phyloP scores from a whole-genome alignment of 2,113 vertebrate species.

The Pygoscelis adeliae region DNA sequence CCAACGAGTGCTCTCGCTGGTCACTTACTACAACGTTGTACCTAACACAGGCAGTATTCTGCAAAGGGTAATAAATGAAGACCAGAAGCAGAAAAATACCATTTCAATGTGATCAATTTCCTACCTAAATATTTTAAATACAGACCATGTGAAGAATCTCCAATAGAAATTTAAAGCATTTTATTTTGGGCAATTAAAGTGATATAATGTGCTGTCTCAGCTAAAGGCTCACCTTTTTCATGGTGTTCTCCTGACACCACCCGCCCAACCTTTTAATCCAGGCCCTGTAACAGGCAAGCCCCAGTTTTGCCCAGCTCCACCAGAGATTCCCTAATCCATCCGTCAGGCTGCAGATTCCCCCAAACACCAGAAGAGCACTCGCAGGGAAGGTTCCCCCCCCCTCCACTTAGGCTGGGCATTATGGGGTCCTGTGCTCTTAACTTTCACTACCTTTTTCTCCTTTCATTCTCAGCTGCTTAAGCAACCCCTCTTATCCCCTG shows the following conservation, averaged over 20 bases:
- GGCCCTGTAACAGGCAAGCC: neutral
- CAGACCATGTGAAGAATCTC: fast-evolving
- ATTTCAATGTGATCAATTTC: fast-evolving
- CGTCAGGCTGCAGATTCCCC: fast-evolving
- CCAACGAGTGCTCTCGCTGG: fast-evolving
- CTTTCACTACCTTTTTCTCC: neutral
- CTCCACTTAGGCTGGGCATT: neutral
- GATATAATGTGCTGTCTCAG: fast-evolving
- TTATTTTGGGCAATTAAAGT: neutral
- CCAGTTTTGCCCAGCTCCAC: neutral
- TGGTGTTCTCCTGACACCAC: fast-evolving
- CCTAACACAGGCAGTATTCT: neutral
- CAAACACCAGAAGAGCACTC: fast-evolving
- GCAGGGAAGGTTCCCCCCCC: neutral
- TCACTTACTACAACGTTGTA: neutral
- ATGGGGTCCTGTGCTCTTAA: neutral
- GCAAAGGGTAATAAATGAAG: neutral
- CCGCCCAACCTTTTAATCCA: neutral
- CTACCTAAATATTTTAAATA: neutral
- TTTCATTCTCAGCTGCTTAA: neutral
- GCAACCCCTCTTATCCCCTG: neutral
- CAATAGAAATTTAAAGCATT: fast-evolving
- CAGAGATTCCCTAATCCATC: fast-evolving
- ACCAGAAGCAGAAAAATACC: neutral
- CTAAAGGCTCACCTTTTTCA: neutral